Evolutionary conservation across 2,113 vertebrate species (phyloP).

Genomic region (Microtus pennsylvanicus): DNA sequence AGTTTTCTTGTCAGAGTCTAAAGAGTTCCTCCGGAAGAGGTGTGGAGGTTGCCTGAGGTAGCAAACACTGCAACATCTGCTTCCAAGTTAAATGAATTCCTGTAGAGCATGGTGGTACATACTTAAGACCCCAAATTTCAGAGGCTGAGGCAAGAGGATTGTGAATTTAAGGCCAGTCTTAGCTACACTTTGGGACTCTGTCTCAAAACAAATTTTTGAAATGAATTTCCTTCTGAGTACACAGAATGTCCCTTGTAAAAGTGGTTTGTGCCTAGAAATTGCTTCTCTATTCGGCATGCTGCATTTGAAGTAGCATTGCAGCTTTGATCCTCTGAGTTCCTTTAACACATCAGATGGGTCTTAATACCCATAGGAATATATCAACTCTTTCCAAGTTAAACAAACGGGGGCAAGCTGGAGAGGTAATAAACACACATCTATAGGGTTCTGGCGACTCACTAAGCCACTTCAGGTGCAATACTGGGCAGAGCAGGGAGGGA

Average conservation of each 20-base stretch:
- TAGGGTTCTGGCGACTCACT: conserved; percentile 72
- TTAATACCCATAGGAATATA: conserved; percentile 79
- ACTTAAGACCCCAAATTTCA: background rate
- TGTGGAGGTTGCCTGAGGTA: background rate
- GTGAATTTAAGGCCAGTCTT: background rate
- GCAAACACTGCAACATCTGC: conserved; percentile 46
- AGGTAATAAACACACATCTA: conserved; percentile 78
- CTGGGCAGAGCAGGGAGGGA: conserved; percentile 58
- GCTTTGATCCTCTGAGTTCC: conserved; percentile 75
- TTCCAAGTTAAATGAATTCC: conserved; percentile 33
- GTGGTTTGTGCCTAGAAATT: conserved; percentile 56
- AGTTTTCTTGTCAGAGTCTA: conserved; percentile 41
- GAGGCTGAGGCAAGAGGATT: background rate
- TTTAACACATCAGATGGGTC: conserved; percentile 79
- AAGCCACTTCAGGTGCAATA: conserved; percentile 76
- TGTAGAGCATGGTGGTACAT: background rate
- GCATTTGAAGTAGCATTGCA: conserved; percentile 70
- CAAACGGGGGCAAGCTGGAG: conserved; percentile 67
- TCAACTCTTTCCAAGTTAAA: conserved; percentile 78
- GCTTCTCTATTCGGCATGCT: conserved; percentile 65
- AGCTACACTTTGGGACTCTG: background rate
- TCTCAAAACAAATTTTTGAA: background rate
- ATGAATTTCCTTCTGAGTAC: conserved; percentile 59
- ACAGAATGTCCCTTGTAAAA: conserved; percentile 70
- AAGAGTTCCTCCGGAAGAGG: background rate